These are phyloP conservation scores for Darevskia mixta DNA, from an alignment of 2,797 vertebrate genomes.

Conservation along the genomic window DNA sequence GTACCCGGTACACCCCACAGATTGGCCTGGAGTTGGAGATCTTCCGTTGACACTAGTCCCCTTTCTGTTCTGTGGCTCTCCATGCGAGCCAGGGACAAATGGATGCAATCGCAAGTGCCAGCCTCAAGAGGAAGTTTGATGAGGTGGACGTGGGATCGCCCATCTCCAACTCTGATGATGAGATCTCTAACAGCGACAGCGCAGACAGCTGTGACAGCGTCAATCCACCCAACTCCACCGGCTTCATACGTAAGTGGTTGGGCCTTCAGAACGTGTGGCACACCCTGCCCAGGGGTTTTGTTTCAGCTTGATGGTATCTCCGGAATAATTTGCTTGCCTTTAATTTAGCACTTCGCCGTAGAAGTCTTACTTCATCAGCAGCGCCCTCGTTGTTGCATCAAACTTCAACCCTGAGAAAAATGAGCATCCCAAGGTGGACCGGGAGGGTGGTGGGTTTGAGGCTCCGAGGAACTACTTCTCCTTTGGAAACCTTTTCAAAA, in stretches of 20 bases:
- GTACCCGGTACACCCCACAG: conserved; percentile 44
- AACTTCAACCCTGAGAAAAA: background rate
- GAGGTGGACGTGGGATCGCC: conserved; percentile 91
- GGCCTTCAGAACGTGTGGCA: background rate
- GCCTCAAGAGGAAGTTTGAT: conserved; percentile 94
- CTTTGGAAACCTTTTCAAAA: background rate
- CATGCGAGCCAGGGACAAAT: conserved; percentile 87
- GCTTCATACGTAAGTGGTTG: conserved; percentile 88
- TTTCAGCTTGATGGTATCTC: background rate
- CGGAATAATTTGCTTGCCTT: background rate
- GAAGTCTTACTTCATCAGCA: background rate
- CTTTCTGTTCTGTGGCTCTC: conserved; percentile 39
- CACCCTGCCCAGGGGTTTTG: background rate
- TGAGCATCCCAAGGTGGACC: background rate
- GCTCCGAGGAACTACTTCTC: background rate
- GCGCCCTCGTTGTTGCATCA: background rate
- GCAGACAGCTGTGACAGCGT: conserved; percentile 96
- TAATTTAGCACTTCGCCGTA: background rate
- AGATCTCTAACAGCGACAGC: conserved; percentile 95
- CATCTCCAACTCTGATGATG: conserved; percentile 92
- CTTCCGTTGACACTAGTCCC: background rate
- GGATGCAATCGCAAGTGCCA: conserved; percentile 87
- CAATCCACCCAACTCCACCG: conserved; percentile 87
- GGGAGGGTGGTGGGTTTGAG: background rate
- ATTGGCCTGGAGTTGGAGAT: conserved; percentile 46